phyloP scores from a whole-genome alignment of 2,797 vertebrate species.

The Onychomys torridus region DNA sequence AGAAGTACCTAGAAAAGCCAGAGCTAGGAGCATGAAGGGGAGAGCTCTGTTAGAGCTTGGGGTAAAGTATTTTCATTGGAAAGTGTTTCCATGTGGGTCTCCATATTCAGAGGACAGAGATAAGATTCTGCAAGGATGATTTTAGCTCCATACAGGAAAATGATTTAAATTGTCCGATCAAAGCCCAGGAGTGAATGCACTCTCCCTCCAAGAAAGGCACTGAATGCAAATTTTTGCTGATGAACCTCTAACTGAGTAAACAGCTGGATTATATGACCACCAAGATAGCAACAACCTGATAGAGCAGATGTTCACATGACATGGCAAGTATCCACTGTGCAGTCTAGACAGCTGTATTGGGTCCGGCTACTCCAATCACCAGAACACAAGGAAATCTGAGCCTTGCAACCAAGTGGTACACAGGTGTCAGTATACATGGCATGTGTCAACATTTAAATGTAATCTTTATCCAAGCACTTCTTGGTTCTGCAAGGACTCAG shows the following conservation, averaged over 20 bases:
- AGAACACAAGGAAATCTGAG: background rate
- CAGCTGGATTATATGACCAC: background rate
- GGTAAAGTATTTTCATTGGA: background rate
- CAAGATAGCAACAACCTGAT: background rate
- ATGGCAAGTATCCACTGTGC: background rate
- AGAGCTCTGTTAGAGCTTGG: background rate
- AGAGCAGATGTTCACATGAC: background rate
- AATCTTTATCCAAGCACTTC: background rate
- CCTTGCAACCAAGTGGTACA: background rate
- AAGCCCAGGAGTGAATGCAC: background rate
- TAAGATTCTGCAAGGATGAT: background rate
- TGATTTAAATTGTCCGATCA: background rate
- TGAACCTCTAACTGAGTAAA: background rate
- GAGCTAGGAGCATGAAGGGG: background rate
- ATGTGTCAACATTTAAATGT: background rate
- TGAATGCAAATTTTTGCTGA: background rate
- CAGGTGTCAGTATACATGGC: background rate
- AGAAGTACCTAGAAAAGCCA: background rate
- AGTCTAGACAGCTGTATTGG: background rate
- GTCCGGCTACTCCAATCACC: background rate
- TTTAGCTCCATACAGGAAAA: constrained; percentile 2
- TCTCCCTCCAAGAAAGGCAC: background rate
- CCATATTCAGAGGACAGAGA: background rate
- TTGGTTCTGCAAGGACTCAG: background rate
- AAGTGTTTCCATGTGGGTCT: background rate